These are phyloP conservation scores for Vicugna pacos DNA, from an alignment of 2,113 vertebrate genomes.

Conservation along the genomic window DNA sequence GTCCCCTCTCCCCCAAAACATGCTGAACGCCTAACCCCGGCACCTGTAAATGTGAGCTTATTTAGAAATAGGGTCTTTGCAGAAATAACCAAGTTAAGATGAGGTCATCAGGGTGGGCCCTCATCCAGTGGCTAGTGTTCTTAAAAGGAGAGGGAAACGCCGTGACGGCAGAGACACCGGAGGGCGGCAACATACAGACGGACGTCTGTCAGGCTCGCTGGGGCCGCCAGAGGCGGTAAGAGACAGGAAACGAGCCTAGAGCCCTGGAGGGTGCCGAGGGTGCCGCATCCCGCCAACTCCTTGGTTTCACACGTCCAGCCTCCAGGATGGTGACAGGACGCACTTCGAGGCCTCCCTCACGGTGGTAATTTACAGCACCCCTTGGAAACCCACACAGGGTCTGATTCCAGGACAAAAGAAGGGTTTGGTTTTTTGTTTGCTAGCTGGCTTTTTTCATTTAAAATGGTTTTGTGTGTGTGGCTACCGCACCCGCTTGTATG, in stretches of 20 bases:
- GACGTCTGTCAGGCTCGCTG: too few species aligned
- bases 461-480: neutral
- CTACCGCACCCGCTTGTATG: too few species aligned
- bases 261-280: neutral
- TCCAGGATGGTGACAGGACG: neutral
- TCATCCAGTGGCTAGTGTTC: neutral
- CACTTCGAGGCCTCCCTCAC: too few species aligned
- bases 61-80: neutral
- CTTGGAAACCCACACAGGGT: neutral
- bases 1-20: neutral
- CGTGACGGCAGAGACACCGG: neutral
- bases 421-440: neutral
- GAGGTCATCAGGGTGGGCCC: neutral
- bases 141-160: neutral
- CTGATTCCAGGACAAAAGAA: neutral
- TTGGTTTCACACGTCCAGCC: neutral
- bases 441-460: neutral
- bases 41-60: neutral
- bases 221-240: neutral
- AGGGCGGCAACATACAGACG: neutral
- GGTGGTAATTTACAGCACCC: too few species aligned
- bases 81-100: neutral
- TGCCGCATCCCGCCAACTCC: fast-evolving
- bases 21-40: neutral
- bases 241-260: too few species aligned